Conservation (phyloP, 1,140 invertebrate species). For the Ceratina calcarata region DNA sequence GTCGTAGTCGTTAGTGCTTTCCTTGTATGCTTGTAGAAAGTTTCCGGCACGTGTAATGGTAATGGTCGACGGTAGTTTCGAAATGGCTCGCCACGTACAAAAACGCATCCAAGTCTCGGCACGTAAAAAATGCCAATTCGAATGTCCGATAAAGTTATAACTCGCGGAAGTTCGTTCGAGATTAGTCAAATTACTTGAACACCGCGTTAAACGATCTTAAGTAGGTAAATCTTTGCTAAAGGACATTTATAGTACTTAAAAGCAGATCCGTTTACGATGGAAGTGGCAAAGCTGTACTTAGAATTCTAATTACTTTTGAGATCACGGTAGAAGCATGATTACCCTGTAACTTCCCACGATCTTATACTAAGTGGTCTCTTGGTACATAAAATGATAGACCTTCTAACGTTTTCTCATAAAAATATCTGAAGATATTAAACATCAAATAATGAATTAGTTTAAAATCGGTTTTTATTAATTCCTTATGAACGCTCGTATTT, state of each 20-base stretch:
- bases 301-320: conserved; percentile 4
- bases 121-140: too few relatives aligned
- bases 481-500: too few relatives aligned
- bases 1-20: neutral
- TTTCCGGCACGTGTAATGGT: conserved; percentile 2
- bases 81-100: neutral
- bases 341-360: neutral
- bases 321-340: neutral
- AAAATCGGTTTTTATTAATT: too few relatives aligned
- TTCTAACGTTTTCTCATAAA: neutral
- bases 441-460: too few relatives aligned
- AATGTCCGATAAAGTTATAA: neutral
- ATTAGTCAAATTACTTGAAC: neutral
- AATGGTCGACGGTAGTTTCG: neutral
- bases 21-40: conserved; percentile 15
- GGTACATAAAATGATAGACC: neutral
- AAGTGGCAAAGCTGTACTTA: conserved; percentile 1
- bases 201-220: neutral
- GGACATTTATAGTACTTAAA: neutral
- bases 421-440: neutral
- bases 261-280: neutral
- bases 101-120: neutral
- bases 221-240: neutral
- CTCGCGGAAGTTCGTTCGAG: neutral
- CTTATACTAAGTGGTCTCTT: neutral